A percentile compares a stretch with the other conserved stretches of the same genome.
Evolutionary conservation across 2,888 invertebrate genomes (phyloP).

Genomic region (Cryptophagus acutangulus): DNA sequence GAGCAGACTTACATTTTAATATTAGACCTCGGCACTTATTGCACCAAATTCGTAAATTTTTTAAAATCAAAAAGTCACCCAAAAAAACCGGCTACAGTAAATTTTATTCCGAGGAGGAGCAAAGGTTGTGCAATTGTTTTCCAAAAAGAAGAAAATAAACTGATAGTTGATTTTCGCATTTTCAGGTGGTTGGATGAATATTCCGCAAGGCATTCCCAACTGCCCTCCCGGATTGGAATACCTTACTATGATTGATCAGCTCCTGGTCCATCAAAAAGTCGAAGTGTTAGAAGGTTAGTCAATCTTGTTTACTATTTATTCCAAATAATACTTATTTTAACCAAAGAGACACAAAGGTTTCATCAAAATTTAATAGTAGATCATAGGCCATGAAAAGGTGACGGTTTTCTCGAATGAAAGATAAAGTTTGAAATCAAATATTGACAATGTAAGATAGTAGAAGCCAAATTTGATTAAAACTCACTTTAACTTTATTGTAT

Average conservation of each 20-base stretch:
- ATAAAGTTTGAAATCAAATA: too few relatives aligned
- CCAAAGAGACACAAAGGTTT: too few relatives aligned
- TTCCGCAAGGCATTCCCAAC: constrained; percentile 68
- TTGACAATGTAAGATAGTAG: too few relatives aligned
- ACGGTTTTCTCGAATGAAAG: too few relatives aligned
- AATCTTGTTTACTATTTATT: too few relatives aligned
- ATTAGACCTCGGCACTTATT: constrained; percentile 25
- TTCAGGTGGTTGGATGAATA: constrained; percentile 79
- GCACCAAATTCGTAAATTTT: constrained; percentile 36
- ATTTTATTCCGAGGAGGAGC: constrained; percentile 66
- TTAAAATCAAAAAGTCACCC: constrained; percentile 48
- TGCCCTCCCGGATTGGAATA: constrained; percentile 87
- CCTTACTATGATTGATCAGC: constrained; percentile 80
- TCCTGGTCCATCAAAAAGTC: constrained; percentile 77
- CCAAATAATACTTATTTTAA: too few relatives aligned
- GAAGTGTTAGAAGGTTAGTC: constrained; percentile 71
- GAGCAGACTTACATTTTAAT: constrained; percentile 24
- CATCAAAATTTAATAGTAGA: too few relatives aligned
- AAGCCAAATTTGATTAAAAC: too few relatives aligned
- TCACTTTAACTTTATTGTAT: too few relatives aligned
- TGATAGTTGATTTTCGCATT: constrained; percentile 29
- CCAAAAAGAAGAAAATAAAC: not conserved
- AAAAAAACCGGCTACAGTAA: constrained; percentile 57
- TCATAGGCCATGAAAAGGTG: too few relatives aligned
- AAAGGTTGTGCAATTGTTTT: constrained; percentile 51